Evolutionary conservation across 2,888 invertebrate species (phyloP).

Genomic region (Agrenia bidenticulata): DNA sequence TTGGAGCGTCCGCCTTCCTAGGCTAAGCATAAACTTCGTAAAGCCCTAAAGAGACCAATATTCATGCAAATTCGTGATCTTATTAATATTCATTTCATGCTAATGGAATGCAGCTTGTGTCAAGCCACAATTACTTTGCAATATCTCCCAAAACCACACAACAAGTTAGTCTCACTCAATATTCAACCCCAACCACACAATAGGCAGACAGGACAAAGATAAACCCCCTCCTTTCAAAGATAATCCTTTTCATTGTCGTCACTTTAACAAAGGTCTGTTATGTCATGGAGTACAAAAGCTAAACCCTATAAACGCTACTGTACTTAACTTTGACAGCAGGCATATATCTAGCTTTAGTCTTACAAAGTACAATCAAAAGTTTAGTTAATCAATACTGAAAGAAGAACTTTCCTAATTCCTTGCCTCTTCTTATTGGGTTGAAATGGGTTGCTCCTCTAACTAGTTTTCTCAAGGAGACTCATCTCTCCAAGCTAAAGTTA

Average conservation of each 20-base stretch:
- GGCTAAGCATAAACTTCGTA: background rate
- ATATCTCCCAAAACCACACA: slow-evolving; percentile 36
- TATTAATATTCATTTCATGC: slow-evolving; percentile 51
- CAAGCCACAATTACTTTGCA: slow-evolving; percentile 33
- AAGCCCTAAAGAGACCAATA: slow-evolving; percentile 25
- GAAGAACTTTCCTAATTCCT: too few species aligned
- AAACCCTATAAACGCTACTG: background rate
- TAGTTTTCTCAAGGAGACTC: too few species aligned
- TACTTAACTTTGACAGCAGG: background rate
- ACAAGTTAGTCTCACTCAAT: background rate
- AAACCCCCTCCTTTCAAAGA: slow-evolving; percentile 8
- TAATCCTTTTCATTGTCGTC: slow-evolving; percentile 17
- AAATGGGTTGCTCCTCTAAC: too few species aligned
- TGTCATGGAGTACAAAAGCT: slow-evolving; percentile 18
- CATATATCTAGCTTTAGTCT: background rate
- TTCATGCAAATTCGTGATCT: slow-evolving; percentile 40
- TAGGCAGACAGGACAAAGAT: slow-evolving; percentile 11
- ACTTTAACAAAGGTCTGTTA: slow-evolving; percentile 12
- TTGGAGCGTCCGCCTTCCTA: too few species aligned
- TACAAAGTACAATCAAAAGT: slow-evolving; percentile 3
- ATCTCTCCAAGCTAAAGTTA: background rate
- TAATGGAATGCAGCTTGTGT: slow-evolving; percentile 46
- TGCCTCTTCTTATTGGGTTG: too few species aligned
- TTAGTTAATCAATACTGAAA: slow-evolving; percentile 4
- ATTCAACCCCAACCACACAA: background rate